A percentile compares a stretch with the other conserved stretches of the same genome.
Conservation (phyloP, 2,113 vertebrate species). For the Lutjanus erythropterus region DNA sequence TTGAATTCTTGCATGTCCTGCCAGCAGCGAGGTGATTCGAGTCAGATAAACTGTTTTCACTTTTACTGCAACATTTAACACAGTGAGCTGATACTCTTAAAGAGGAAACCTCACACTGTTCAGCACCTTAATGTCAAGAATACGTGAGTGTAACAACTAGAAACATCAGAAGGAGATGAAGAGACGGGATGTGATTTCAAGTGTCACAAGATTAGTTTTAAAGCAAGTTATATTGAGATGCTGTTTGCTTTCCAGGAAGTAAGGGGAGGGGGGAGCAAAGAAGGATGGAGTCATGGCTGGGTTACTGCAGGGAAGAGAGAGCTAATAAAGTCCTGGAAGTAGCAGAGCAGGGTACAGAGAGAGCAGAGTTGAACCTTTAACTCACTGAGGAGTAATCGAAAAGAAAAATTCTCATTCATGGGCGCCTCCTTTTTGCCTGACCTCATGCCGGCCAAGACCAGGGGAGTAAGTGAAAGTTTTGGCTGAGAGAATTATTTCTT, state of each 20-base stretch:
- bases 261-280: rapidly evolving
- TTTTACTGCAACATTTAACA: constrained; percentile 12
- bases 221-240: background rate
- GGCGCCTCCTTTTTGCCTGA: background rate
- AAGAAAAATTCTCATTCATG: background rate
- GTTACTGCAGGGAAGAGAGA: background rate
- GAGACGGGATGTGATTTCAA: constrained; percentile 15
- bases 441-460: constrained; percentile 11
- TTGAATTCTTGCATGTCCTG: constrained; percentile 22
- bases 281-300: constrained; percentile 15
- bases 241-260: background rate
- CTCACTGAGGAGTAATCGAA: background rate
- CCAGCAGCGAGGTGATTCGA: constrained; percentile 18
- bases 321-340: background rate
- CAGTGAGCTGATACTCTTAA: background rate
- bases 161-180: background rate
- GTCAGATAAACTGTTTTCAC: constrained; percentile 14
- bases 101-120: background rate
- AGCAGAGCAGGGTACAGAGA: constrained; percentile 9
- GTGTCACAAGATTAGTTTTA: background rate
- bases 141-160: constrained; percentile 1
- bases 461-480: constrained; percentile 15
- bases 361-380: background rate
- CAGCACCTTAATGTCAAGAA: constrained; percentile 8
- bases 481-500: constrained; percentile 23